A percentile compares a stretch with the other conserved stretches of the same genome.
phyloP scores from a whole-genome alignment of 1,140 invertebrate species.

The Sarcophaga peregrina region DNA sequence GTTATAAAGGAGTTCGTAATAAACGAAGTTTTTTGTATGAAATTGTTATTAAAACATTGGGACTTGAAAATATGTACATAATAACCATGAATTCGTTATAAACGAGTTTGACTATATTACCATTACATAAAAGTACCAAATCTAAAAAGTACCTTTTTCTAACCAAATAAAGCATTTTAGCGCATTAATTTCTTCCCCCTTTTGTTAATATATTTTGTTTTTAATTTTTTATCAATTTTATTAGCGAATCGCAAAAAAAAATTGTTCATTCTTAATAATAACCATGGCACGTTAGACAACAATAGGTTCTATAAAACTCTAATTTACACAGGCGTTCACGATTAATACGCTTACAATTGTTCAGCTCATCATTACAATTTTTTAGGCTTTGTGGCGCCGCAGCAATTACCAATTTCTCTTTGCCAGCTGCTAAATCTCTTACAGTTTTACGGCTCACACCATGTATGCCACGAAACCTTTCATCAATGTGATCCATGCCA shows the following conservation, averaged over 20 bases:
- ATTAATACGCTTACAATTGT: conserved; percentile 48
- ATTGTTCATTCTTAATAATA: conserved; percentile 23
- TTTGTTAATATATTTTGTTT: background rate
- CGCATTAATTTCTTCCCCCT: background rate
- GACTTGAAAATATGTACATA: no score
- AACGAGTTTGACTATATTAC: no score
- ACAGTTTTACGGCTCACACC: background rate
- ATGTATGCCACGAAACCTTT: background rate
- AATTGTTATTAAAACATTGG: no score
- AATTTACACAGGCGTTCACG: conserved; percentile 47
- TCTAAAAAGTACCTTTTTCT: background rate
- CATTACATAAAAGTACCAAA: no score
- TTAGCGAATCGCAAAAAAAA: background rate
- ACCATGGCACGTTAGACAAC: conserved; percentile 48
- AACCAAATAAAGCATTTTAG: background rate
- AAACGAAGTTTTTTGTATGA: no score
- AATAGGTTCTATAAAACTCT: conserved; percentile 49
- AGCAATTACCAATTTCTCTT: conserved; percentile 32
- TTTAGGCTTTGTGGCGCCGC: conserved; percentile 30
- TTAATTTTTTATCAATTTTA: background rate
- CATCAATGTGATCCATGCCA: background rate
- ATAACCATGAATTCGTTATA: no score
- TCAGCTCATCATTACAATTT: conserved; percentile 47
- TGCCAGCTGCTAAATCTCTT: conserved; percentile 27
- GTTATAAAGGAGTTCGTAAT: no score